Base-by-base conservation (phyloP, 2,113 vertebrate genomes). In the Poeciliopsis prolifica region DNA sequence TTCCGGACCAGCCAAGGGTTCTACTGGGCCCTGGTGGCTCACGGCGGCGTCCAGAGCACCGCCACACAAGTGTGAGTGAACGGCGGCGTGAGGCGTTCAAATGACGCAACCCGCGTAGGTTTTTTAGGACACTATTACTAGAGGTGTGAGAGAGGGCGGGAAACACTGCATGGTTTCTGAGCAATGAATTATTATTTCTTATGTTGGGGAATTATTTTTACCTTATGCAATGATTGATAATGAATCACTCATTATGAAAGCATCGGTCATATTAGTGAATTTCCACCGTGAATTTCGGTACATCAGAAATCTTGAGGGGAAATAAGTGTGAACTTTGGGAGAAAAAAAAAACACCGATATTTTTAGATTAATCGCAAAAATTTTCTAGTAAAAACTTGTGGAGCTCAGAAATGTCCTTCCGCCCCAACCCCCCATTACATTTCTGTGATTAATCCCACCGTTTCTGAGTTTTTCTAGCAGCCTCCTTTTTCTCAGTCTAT, bases 11-110 rank as follows among this genome's bases (percentile, higher is more conserved):
- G 95, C 86, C 92, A 94, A 0, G 97, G 97, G 68, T 95, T 95
- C 86, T 98, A 97, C 93, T 99, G 97, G 97, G 95, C 94, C 28
- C 94, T 99, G 65, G 97, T 99, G 90, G 90, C 95, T 74, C 97
- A 99, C 0, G 97, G 97, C 72, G 97, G 97, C 74, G 95, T 99
- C 91, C 96, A 98, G 92, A 96, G 95, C 0, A 96, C 94, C 5
- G 96, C 96, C 84, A 95, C 95, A 0, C 95, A 97, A 94, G 91
- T 93, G 98, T 98, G 93, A 97, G 97, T 89, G 35, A 69, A 58
- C 10, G 26, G 11, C 31, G 9, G 19, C 12, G 63, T 30, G 37
- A 42, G 2, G 1, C 29, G 29, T 48, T 30, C 35, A 15, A 48
- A 65, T 29, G 10, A 65, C 10, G 4, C 13, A 28, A 15, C 61